Conservation (phyloP, 2,797 vertebrate genomes). For the Eremophila alpestris region DNA sequence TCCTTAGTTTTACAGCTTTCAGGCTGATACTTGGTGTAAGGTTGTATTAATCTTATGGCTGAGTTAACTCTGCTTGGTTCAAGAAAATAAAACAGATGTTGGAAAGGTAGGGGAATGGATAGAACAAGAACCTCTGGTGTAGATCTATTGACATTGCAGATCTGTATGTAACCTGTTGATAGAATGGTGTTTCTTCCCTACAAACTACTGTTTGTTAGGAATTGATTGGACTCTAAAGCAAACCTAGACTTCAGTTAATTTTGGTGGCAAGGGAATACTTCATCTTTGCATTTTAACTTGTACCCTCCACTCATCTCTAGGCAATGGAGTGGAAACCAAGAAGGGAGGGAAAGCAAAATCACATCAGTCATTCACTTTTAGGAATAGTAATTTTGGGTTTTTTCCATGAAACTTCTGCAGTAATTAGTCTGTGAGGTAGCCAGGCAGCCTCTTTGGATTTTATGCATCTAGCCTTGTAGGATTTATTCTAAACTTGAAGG, state of each 20-base stretch:
- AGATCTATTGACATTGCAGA: neutral
- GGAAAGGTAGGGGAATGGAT: neutral
- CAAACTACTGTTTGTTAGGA: neutral
- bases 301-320: neutral
- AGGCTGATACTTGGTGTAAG: neutral
- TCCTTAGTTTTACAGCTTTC: neutral
- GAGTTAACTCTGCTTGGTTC: neutral
- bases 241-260: neutral
- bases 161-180: neutral
- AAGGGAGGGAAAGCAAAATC: neutral
- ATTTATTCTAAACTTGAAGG: slow-evolving; percentile 13
- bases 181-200: neutral
- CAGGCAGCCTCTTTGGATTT: neutral
- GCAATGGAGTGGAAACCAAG: neutral
- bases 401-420: neutral
- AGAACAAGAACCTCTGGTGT: neutral
- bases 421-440: neutral
- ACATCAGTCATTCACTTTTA: neutral
- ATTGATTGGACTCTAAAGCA: neutral
- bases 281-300: neutral
- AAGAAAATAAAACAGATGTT: neutral
- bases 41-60: neutral
- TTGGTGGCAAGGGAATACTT: neutral
- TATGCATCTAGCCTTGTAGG: neutral
- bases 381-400: neutral